A percentile compares a stretch with the other conserved stretches of the same genome.
phyloP scores from a whole-genome alignment of 2,888 invertebrate species.

The Apamea sordens region DNA sequence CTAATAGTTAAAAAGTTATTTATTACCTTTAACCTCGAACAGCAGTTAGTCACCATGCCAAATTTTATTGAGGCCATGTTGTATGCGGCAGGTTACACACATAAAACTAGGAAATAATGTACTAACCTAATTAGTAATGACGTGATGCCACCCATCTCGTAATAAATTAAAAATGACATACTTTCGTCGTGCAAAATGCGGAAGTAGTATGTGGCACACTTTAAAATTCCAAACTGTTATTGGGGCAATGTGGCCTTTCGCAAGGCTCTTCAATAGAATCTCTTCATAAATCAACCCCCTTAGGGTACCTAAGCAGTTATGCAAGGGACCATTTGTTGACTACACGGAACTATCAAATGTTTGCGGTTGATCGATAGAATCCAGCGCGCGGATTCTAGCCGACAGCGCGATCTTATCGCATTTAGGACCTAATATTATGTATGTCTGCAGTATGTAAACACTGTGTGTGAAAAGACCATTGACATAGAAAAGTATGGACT shows the following conservation, averaged over 20 bases:
- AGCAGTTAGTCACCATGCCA: not conserved
- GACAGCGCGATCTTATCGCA: conserved; percentile 19
- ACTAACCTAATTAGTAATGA: not conserved
- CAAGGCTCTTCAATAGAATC: not conserved
- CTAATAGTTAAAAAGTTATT: not conserved
- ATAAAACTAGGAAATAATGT: conserved; percentile 14
- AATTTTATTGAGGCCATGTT: not conserved
- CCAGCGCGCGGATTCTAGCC: no score
- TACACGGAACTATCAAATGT: not conserved
- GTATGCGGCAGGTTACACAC: not conserved
- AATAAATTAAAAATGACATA: not conserved
- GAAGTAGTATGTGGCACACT: conserved; percentile 31
- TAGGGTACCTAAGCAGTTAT: not conserved
- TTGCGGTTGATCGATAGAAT: conserved; percentile 3
- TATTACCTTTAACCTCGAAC: no score
- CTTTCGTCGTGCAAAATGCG: conserved; percentile 11
- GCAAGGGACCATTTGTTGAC: not conserved
- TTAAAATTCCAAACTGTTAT: conserved; percentile 4
- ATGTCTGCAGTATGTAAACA: conserved; percentile 23
- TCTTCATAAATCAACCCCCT: not conserved
- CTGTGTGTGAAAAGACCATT: conserved; percentile 29
- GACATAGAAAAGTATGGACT: no score
- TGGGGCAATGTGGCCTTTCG: not conserved
- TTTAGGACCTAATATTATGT: conserved; percentile 12
- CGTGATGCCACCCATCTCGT: not conserved